phyloP scores from a whole-genome alignment of 2,888 invertebrate species.

The Tetranychus truncatus region DNA sequence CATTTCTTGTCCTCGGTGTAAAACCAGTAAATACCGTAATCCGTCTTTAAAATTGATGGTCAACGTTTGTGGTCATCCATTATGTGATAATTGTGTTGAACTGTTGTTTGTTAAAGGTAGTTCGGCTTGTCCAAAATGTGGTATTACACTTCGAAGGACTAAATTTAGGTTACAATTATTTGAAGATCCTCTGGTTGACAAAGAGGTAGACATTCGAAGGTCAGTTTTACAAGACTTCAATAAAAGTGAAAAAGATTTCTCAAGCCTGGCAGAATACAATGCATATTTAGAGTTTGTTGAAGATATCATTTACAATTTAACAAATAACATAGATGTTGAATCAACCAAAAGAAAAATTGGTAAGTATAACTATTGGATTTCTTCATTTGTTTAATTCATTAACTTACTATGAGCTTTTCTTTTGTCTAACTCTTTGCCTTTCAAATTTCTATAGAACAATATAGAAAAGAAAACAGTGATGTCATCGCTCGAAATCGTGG shows the following conservation, averaged over 20 bases:
- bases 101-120: constrained; percentile 87
- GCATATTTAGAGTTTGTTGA: constrained; percentile 92
- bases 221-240: constrained; percentile 72
- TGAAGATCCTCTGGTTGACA: constrained; percentile 88
- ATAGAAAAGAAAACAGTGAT: constrained; percentile 64
- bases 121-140: constrained; percentile 83
- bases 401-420: too few species aligned
- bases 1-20: constrained; percentile 84
- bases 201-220: constrained; percentile 86
- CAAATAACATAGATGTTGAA: constrained; percentile 68
- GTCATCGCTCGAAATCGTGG: constrained; percentile 35
- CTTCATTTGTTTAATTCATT: too few species aligned
- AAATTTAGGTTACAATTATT: constrained; percentile 73
- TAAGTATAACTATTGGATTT: background rate
- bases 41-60: constrained; percentile 91
- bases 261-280: constrained; percentile 62
- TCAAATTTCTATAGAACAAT: constrained; percentile 43
- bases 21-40: constrained; percentile 87
- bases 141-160: constrained; percentile 61
- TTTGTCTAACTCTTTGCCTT: background rate
- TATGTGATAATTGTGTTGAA: constrained; percentile 95
- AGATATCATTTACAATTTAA: constrained; percentile 69
- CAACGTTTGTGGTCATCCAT: constrained; percentile 88
- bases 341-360: constrained; percentile 64
- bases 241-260: constrained; percentile 85